Base-by-base conservation (phyloP, 2,113 vertebrate genomes). In the Xyliphius kryptos region DNA sequence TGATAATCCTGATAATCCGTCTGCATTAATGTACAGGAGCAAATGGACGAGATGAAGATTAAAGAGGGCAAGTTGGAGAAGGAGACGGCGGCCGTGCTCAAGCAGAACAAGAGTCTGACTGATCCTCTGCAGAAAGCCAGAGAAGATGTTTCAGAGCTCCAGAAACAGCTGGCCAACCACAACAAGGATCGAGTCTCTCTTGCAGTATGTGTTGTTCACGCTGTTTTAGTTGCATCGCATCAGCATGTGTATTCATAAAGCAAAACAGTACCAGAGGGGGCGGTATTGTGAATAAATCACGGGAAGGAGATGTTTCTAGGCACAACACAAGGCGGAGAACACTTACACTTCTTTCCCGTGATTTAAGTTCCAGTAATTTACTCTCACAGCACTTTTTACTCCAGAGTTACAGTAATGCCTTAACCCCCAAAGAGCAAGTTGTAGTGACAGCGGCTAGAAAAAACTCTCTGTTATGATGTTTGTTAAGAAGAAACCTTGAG, bases 41-140 rank as follows among this genome's bases (percentile, higher is more conserved):
- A 91, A 74, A 75, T 88, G 36, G 80, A 86, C 16, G 85, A 88
- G 3, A 77, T 83, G 82, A 88, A 82, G 68, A 80, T 70, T 60
- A 90, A 75, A 47, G 85, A 84, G 22, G 76, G 75, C 9, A 61
- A 69, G 0, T 46, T 90, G 53, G 79, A 88, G 70, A 88, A 81
- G 70, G 87, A 90, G 67, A 86, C 87, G 72, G 68, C 61, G 0
- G 87, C 90, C 2, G 66, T 89, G 60, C 26, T 83, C 36, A 3
- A 72, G 0, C 85, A 94, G 59, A 96, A 91, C 73, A 85, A 81
- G 66, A 56, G 38, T 53, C 79, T 93, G 69, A 65, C 69, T 0
- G 85, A 93, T 5, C 71, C 76, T 0, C 75, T 93, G 54, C 81
- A 82, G 36, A 86, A 87, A 64, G 77, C 87, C 1, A 75, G 69